Base-by-base conservation (phyloP, 2,888 invertebrate species). In the Ichneumoninae sp. region DNA sequence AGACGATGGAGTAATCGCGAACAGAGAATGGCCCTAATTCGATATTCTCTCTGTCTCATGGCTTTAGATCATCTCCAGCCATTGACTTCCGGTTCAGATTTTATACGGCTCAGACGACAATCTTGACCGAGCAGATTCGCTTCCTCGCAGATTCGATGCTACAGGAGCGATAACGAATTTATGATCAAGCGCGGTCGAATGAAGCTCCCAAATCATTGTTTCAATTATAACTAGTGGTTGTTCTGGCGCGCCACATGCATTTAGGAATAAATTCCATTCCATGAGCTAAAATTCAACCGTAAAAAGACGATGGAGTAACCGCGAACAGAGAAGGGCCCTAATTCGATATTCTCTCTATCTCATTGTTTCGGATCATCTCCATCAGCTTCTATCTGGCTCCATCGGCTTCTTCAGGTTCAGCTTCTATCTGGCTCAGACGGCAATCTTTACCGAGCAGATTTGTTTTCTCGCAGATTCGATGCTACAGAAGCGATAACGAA, bases 1-100 rank as follows among this genome's bases (percentile, higher is more conserved):
- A 74, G 66, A 66, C 74, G 84, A 85, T 81, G 81, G 60, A 50
- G 70, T 85, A 71, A 70, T 78, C 52, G 68, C 70, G 76, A 66
- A 30, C 47, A 40, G 68, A 84, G 76, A 74, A 79, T 4, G 30
- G 68, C 82, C 69, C 40, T 5, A 30, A 30, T 30, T 30, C 30
- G 3, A 5, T 81, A 83, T 85, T 75, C 82, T 70, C 80, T 76
- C 54, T 71, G 10, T 81, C 65, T 30, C 70, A 47, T 33, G 16
- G 54, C 54, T 54, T 63, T 3, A 3, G 26, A 26, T 26, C 63
- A 19, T 54, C 19, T 52, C 52, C 52, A 30, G 19, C 52, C 52
- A 19, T 19, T n/a, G 19, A 52, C 16, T 6, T n/a, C 19, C 5
- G 6, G 16, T 52, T 19, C n/a, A 52, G 16, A 16, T 52, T 26